Percentiles rank a stretch among this genome's conserved stretches.
These are phyloP conservation scores for Drosophila fuyamai DNA, from an alignment of 1,140 invertebrate species.

Conservation along the genomic window DNA sequence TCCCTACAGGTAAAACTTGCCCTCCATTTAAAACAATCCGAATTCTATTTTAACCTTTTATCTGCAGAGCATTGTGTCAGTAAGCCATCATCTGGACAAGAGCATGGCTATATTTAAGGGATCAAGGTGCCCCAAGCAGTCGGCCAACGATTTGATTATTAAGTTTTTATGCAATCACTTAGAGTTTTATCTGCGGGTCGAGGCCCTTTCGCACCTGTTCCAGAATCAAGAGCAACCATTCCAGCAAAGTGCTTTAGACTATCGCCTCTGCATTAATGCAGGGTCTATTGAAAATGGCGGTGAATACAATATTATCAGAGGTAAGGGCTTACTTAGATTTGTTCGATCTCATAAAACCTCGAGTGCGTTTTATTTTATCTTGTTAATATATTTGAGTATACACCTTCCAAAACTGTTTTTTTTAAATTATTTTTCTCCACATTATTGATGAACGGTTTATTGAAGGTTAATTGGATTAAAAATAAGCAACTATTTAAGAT, in stretches of 20 bases:
- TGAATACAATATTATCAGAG: slow-evolving; percentile 60
- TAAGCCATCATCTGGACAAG: slow-evolving; percentile 55
- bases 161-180: slow-evolving; percentile 93
- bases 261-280: slow-evolving; percentile 85
- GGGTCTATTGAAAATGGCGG: slow-evolving; percentile 85
- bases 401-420: no score
- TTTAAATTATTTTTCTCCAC: background rate
- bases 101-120: slow-evolving; percentile 35
- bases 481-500: no score
- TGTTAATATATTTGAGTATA: background rate
- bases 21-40: rapidly evolving
- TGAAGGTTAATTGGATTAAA: no score
- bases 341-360: no score
- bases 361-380: no score
- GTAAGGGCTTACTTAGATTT: slow-evolving; percentile 19
- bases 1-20: slow-evolving; percentile 39
- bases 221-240: slow-evolving; percentile 86
- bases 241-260: slow-evolving; percentile 72
- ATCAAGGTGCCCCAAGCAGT: slow-evolving; percentile 3
- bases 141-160: slow-evolving; percentile 24
- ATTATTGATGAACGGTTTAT: no score
- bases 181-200: slow-evolving; percentile 95
- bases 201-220: slow-evolving; percentile 96
- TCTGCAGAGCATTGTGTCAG: slow-evolving; percentile 54
- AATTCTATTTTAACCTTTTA: background rate